phyloP scores from a whole-genome alignment of 2,113 vertebrate genomes.

The Gulo gulo region DNA sequence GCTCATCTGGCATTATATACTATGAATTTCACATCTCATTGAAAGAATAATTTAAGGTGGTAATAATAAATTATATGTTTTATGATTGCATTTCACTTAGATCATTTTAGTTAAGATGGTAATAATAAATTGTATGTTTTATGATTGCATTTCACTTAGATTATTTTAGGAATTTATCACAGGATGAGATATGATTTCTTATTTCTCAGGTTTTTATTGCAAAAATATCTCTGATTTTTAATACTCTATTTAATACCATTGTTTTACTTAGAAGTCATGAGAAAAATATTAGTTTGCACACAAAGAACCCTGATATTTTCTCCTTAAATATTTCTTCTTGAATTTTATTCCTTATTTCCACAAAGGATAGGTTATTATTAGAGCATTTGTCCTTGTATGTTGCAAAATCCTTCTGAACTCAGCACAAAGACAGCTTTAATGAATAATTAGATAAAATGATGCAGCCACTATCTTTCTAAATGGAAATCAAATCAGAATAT shows the following conservation, averaged over 20 bases:
- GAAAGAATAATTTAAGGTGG: not conserved
- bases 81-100: not conserved
- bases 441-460: not conserved
- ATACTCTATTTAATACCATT: not conserved
- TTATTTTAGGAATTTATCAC: not conserved
- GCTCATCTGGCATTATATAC: not conserved
- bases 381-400: not conserved
- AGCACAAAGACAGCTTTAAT: not conserved
- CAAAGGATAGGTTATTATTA: not conserved
- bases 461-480: not conserved
- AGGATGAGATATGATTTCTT: not conserved
- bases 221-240: conserved; percentile 19
- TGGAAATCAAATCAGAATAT: conserved; percentile 18
- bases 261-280: not conserved
- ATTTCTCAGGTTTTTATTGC: not conserved
- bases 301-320: not conserved
- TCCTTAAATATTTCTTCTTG: not conserved
- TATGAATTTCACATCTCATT: not conserved
- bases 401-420: not conserved
- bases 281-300: not conserved
- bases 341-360: not conserved
- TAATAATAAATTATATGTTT: conserved; percentile 12
- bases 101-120: not conserved
- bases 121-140: conserved; percentile 26
- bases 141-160: not conserved